Percentiles rank a stretch among this genome's conserved stretches.
Evolutionary conservation across 2,888 invertebrate species (phyloP).

Genomic region (Girardia tigrina): DNA sequence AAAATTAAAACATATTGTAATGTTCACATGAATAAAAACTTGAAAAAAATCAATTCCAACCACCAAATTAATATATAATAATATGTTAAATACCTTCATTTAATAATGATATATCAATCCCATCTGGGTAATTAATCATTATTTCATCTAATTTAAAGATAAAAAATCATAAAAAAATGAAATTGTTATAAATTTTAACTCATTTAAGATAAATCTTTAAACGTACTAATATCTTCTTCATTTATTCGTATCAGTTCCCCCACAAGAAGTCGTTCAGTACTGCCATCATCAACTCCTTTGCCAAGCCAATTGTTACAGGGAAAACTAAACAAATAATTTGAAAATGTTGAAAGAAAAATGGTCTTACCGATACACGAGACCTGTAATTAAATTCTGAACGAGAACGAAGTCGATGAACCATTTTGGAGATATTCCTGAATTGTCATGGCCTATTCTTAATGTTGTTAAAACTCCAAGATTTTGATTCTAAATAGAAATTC

Average conservation of each 20-base stretch:
- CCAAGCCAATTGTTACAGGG: constrained; percentile 93
- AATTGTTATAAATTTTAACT: neutral
- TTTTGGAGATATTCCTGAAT: constrained; percentile 74
- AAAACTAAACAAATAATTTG: constrained; percentile 59
- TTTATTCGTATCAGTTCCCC: constrained; percentile 60
- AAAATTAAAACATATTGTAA: too few relatives aligned
- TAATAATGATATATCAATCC: neutral
- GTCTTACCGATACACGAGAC: constrained; percentile 73
- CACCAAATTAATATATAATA: neutral
- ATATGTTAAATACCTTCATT: neutral
- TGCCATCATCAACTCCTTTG: constrained; percentile 88
- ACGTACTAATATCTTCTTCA: constrained; percentile 29
- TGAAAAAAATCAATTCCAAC: neutral
- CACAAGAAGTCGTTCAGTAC: constrained; percentile 82
- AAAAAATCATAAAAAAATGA: neutral
- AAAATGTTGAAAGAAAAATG: constrained; percentile 21
- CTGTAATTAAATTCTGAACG: constrained; percentile 87
- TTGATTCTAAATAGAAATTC: constrained; percentile 74
- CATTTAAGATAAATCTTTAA: neutral
- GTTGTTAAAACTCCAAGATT: constrained; percentile 88
- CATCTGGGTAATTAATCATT: neutral
- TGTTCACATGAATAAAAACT: too few relatives aligned
- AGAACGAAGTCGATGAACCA: constrained; percentile 66
- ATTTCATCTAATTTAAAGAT: constrained; percentile 17
- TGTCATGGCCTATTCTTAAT: constrained; percentile 84